Base-by-base conservation (phyloP, 2,888 invertebrate species). In the Amorpha juglandis region DNA sequence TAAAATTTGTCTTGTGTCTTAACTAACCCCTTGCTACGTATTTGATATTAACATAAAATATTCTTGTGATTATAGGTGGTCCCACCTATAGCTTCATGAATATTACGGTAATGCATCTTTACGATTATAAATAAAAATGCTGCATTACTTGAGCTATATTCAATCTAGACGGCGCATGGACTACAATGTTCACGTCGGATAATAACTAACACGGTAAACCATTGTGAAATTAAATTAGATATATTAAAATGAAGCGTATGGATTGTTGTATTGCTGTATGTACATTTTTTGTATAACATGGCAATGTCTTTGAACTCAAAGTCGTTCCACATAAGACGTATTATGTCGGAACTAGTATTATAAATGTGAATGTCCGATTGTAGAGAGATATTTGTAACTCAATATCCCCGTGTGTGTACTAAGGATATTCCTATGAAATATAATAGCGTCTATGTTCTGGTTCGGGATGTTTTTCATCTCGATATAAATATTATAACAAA, bases 221-320 rank as follows among this genome's bases (percentile, higher is more conserved):
- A 69, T 67, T 68, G 66, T 68, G 50, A 70, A 64, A 67, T 73
- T 68, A 71, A 71, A 70, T 69, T 65, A 68, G 63, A 68, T 70
- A 68, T 66, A 63, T 69, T 67, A 69, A 63, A 50, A 21, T 63
- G 66, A 69, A 72, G 71, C 69, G 68, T 65, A 50, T 70, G 72
- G 69, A 68, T 67, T 66, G 53, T 68, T 63, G 69, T 69, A 70
- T 63, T 68, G 68, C 67, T 65, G 51, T 67, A 70, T 70, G 52
- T 70, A 72, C 64, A 70, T 69, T 67, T 67, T 71, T 68, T 62
- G 62, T 65, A 67, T 66, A 69, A 68, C 50, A 63, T 52, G 42
- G 62, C 33, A 65, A 63, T 64, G 67, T 68, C 67, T 68, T 70
- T 63, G 67, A 67, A 68, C 63, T 42, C 58, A 42, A 58, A 16